phyloP scores from a whole-genome alignment of 2,113 vertebrate genomes.

The Hylia prasina region DNA sequence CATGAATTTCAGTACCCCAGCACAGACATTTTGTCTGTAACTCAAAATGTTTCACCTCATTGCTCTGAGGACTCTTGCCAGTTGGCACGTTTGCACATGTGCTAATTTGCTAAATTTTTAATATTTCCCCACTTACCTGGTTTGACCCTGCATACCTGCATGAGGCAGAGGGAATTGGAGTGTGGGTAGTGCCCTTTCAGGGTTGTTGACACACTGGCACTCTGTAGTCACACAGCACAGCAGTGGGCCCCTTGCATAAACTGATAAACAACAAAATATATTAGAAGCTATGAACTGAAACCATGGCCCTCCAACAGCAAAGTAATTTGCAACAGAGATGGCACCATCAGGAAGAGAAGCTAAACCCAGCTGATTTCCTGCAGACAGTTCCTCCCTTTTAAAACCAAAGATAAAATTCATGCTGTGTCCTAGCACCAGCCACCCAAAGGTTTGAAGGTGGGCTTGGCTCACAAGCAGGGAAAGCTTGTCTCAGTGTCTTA shows the following conservation, averaged over 20 bases:
- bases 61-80: neutral
- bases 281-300: neutral
- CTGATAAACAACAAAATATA: neutral
- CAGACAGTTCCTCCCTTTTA: neutral
- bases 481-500: neutral
- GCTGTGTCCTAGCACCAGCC: neutral
- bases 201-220: neutral
- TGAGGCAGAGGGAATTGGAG: neutral
- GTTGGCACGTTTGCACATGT: neutral
- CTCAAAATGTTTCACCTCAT: neutral
- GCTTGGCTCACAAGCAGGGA: neutral
- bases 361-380: neutral
- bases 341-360: neutral
- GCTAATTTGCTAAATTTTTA: neutral
- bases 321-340: neutral
- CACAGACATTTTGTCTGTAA: neutral
- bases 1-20: neutral
- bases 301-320: neutral
- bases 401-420: neutral
- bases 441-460: neutral
- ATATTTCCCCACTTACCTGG: neutral
- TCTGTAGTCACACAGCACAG: neutral
- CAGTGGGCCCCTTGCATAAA: neutral
- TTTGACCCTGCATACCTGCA: neutral
- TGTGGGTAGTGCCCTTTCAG: neutral